phyloP scores from a whole-genome alignment of 2,888 invertebrate genomes.

The Drosophila aldrichi region DNA sequence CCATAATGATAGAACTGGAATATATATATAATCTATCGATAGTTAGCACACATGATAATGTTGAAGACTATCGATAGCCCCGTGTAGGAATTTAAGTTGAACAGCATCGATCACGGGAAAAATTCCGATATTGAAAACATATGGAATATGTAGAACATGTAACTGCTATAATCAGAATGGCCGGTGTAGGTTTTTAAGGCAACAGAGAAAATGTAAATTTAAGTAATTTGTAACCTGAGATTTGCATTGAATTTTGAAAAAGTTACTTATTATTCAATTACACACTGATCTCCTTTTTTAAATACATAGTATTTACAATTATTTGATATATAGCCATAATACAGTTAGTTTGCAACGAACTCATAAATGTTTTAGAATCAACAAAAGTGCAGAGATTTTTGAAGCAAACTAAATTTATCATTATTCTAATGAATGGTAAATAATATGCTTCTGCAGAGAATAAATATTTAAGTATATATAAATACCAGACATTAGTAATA shows the following conservation, averaged over 20 bases:
- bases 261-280: background rate
- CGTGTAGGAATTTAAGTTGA: background rate
- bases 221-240: background rate
- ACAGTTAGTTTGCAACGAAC: too few relatives aligned
- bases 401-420: too few relatives aligned
- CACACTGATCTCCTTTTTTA: background rate
- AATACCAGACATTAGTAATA: background rate
- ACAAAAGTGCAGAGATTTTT: background rate
- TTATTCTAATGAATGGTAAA: too few relatives aligned
- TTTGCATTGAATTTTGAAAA: background rate
- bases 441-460: background rate
- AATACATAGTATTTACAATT: background rate
- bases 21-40: conserved; percentile 8
- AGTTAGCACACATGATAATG: background rate
- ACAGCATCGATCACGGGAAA: background rate
- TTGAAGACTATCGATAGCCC: background rate
- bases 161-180: background rate
- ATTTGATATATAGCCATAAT: background rate
- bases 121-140: background rate
- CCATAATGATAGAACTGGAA: conserved; percentile 12
- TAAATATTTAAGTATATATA: background rate
- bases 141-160: background rate
- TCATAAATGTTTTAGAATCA: background rate
- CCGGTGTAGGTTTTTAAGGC: background rate
- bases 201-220: background rate